These are phyloP conservation scores for Paguma larvata DNA, from an alignment of 2,797 vertebrate genomes.

Conservation along the genomic window DNA sequence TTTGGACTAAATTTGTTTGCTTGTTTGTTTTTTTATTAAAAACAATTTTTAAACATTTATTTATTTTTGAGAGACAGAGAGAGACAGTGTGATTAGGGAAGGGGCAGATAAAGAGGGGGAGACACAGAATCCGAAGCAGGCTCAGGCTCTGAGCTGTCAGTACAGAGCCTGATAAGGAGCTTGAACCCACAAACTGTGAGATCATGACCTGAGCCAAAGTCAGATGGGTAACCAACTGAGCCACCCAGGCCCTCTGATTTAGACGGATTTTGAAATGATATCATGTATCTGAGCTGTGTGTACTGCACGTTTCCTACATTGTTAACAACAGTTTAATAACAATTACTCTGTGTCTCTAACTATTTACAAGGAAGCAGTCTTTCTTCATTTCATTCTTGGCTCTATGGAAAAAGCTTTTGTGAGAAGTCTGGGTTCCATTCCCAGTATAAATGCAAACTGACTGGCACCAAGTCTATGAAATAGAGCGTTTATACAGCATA, in stretches of 20 bases:
- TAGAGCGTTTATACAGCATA: conserved; percentile 41
- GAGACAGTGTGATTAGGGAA: too few species aligned
- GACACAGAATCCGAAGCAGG: too few species aligned
- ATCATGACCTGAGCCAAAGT: too few species aligned
- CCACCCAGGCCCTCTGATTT: background rate
- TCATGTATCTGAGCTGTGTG: background rate
- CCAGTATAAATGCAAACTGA: conserved; percentile 56
- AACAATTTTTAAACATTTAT: too few species aligned
- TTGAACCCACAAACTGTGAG: too few species aligned
- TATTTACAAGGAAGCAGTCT: conserved; percentile 9
- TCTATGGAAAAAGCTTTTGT: conserved; percentile 52
- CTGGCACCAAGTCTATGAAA: conserved; percentile 61
- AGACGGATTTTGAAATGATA: background rate
- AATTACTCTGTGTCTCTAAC: conserved; percentile 8
- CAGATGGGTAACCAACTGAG: too few species aligned
- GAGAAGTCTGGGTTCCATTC: conserved; percentile 58
- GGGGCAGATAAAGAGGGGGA: too few species aligned
- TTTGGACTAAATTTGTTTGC: background rate
- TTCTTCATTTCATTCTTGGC: conserved; percentile 60
- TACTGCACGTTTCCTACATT: background rate
- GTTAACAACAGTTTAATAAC: conserved; percentile 16
- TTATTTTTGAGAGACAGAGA: too few species aligned
- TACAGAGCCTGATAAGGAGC: too few species aligned
- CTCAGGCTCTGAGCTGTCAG: too few species aligned
- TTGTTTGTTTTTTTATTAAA: too few species aligned